Conservation (phyloP, 2,797 vertebrate genomes). For the Arctocebus calabarensis region DNA sequence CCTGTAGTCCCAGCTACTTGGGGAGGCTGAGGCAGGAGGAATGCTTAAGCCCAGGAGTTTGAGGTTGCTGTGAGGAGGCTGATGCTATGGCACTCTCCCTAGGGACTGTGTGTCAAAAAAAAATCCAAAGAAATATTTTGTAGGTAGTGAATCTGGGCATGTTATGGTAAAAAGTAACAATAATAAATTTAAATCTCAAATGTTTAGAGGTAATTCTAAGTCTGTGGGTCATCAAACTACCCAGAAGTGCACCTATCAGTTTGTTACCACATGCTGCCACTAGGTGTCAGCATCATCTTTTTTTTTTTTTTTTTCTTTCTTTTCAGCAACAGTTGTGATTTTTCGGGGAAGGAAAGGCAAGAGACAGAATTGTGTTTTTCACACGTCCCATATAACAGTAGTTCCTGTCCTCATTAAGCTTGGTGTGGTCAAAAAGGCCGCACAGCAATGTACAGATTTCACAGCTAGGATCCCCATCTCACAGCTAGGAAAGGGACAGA, state of each 20-base stretch:
- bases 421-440: background rate
- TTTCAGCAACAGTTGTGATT: background rate
- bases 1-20: too few relatives aligned
- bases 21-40: too few relatives aligned
- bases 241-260: too few relatives aligned
- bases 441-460: too few relatives aligned
- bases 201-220: background rate
- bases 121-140: background rate
- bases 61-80: too few relatives aligned
- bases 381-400: background rate
- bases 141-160: background rate
- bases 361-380: background rate
- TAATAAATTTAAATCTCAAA: constrained; percentile 21
- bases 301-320: background rate
- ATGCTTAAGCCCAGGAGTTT: too few relatives aligned
- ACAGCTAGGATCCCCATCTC: background rate
- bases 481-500: background rate
- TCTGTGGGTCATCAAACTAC: background rate
- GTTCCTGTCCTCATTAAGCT: background rate
- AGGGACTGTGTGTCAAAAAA: background rate
- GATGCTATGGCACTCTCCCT: too few relatives aligned
- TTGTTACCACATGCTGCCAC: constrained; percentile 30
- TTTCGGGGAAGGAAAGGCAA: background rate
- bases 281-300: constrained; percentile 63
- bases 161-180: background rate